Conservation (phyloP, 1,140 invertebrate genomes). For the Zaprionus capensis region DNA sequence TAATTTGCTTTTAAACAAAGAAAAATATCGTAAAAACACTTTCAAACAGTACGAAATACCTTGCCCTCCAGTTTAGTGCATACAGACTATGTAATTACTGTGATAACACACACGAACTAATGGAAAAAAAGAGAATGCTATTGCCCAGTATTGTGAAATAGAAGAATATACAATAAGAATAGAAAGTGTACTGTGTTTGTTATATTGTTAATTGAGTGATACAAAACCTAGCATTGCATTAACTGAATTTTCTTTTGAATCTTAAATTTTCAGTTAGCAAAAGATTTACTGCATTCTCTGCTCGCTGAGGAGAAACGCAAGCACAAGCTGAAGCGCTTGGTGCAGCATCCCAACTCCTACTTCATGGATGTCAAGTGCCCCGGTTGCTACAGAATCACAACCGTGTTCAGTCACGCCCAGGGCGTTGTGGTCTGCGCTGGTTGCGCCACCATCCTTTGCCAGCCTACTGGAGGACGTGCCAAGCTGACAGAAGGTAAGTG, state of each 20-base stretch:
- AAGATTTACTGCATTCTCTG: constrained; percentile 98
- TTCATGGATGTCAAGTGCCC: constrained; percentile 99
- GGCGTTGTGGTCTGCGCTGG: constrained; percentile 99
- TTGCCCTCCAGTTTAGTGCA: constrained; percentile 21
- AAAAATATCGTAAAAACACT: constrained; percentile 37
- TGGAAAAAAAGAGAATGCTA: constrained; percentile 57
- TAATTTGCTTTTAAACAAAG: constrained; percentile 66
- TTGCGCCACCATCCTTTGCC: constrained; percentile 98
- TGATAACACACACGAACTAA: background rate
- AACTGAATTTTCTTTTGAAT: constrained; percentile 25
- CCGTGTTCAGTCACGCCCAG: constrained; percentile 99
- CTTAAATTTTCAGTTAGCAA: constrained; percentile 92
- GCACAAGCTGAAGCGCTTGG: constrained; percentile 97
- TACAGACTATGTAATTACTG: constrained; percentile 21
- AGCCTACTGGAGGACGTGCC: constrained; percentile 99
- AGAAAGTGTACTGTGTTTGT: background rate
- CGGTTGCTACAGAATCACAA: constrained; percentile 99
- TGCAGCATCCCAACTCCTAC: constrained; percentile 99
- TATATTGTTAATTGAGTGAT: background rate
- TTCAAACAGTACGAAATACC: constrained; percentile 31
- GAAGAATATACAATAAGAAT: background rate
- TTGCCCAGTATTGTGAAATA: constrained; percentile 69
- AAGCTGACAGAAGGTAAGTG: constrained; percentile 96
- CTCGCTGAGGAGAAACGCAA: constrained; percentile 97
- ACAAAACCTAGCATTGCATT: constrained; percentile 52